Evolutionary conservation across 2,888 invertebrate species (phyloP), one percentile per base, ranked within the genome.

Genomic region (Electrophaes corylata): DNA sequence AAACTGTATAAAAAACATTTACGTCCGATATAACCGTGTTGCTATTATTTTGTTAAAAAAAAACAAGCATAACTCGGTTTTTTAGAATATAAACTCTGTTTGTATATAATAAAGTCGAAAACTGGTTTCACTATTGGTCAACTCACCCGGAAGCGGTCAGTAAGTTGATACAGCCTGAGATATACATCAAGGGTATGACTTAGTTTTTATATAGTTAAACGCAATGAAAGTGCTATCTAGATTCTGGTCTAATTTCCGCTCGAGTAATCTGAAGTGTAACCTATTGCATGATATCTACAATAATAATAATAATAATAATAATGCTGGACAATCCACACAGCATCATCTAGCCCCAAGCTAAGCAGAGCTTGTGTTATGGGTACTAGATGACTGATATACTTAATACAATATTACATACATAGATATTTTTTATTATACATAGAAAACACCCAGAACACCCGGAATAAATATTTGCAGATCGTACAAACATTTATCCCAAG

Each of bases 141-240:
- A 60, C 56, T 40, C 45, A 45, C 29, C 60, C 62, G 66, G 66
- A 66, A 62, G 50, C 51, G 12, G 23, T 33, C 18, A 19, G 51
- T 46, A 45, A 49, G 53, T 60, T 60, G 54, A 39, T 62, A 50
- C 49, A 62, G 43, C 49, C 54, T 44, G 46, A 46, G 60, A 57
- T 58, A 65, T 48, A 41, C 20, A 62, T 65, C 62, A 65, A 62
- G 62, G 60, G 60, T 62, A 55, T 57, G 49, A 49, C 29, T 43
- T 48, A 37, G 14, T 33, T 41, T 44, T 35, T 16, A 37, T 26
- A 18, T 47, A 11, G 23, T 23, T 19, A 19, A 40, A 14, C 14
- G 11, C 14, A 35, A 29, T 37, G 29, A 29, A 55, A 48, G 26
- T 40, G 46, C 2, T 39, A 26, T 37, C 33, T 35, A 19, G 14